Evolutionary conservation across 2,113 vertebrate genomes (phyloP), one percentile per base, ranked within the genome.

Genomic region (Neolamprologus cancellatus): DNA sequence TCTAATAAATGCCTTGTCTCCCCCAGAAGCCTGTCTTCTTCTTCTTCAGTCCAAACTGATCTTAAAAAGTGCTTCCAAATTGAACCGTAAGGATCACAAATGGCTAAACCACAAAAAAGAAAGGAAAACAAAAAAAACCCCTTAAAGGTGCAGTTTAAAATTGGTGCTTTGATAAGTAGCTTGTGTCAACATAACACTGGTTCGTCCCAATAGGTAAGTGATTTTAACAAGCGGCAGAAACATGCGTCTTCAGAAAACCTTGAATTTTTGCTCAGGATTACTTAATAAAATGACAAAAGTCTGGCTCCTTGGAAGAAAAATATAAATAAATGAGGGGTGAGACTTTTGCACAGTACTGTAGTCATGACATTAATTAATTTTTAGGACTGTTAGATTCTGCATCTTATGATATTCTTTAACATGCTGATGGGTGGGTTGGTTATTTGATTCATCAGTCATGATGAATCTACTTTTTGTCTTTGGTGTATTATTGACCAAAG

Each of bases 1-100:
- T 90, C 87, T 82, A 94, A 91, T 92, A 92, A 93, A 92, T 83
- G 82, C 91, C 87, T 87, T 71, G 87, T 88, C 50, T 91, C 87
- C 82, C 82, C 25, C 18, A 55, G 11, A 52, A 82, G 69, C n/a
- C 88, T 74, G 59, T 89, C 82, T 18, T 11, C 83, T 25, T 25
- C 54, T 54, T 44, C 88, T 89, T 52, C 48, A 71, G 48, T 71
- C 48, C 48, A 53, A 71, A 71, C 23, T 28, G 14, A 23, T 69
- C 20, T 44, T 28, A 25, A 71, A 25, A 44, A 30, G 25, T 69
- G 46, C 41, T 74, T 46, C 41, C 41, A 48, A 46, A 28, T 18
- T 30, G 23, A 74, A 46, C 14, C 10, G 7, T 41, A 69, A 14
- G 20, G 66, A 8, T 44, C 39, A 17, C 14, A 46, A 71, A 41